A percentile compares a stretch with the other conserved stretches of the same genome.
Conservation (phyloP, 2,797 vertebrate genomes). For the Rachycentron canadum region DNA sequence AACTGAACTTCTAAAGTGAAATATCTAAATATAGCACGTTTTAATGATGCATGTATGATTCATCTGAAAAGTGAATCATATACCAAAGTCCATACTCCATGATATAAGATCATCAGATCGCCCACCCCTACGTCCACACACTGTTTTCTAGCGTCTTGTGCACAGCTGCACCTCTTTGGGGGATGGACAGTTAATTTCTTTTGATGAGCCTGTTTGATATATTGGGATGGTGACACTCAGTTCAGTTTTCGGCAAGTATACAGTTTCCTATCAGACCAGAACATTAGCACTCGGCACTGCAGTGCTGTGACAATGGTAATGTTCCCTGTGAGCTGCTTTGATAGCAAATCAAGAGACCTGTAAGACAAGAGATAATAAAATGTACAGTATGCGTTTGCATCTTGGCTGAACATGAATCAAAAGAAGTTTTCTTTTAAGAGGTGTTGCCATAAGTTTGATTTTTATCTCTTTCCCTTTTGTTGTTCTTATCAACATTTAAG, state of each 20-base stretch:
- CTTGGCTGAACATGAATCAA: not conserved
- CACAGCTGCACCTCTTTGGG: conserved; percentile 31
- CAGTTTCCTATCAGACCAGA: conserved; percentile 2
- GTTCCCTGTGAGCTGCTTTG: not conserved
- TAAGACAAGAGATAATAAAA: not conserved
- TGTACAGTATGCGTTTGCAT: not conserved
- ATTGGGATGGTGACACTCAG: not conserved
- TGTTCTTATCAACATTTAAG: conserved; percentile 14
- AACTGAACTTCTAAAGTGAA: too few relatives aligned
- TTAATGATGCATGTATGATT: too few relatives aligned
- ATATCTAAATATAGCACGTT: too few relatives aligned
- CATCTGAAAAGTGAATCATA: too few relatives aligned
- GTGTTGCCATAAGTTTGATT: not conserved
- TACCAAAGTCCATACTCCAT: too few relatives aligned
- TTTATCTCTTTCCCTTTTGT: not conserved
- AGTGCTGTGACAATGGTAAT: not conserved
- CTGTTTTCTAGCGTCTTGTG: conserved; percentile 8
- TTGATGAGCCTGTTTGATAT: conserved; percentile 21
- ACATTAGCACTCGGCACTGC: not conserved
- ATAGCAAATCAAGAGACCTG: not conserved
- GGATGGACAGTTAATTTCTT: conserved; percentile 7
- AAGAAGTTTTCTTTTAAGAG: not conserved
- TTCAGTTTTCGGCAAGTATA: not conserved
- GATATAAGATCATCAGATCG: too few relatives aligned
- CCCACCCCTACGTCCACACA: not conserved